A percentile compares a stretch with the other conserved stretches of the same genome.
These are phyloP conservation scores for Tachypleus tridentatus DNA, from an alignment of 1,140 invertebrate species.

Conservation along the genomic window DNA sequence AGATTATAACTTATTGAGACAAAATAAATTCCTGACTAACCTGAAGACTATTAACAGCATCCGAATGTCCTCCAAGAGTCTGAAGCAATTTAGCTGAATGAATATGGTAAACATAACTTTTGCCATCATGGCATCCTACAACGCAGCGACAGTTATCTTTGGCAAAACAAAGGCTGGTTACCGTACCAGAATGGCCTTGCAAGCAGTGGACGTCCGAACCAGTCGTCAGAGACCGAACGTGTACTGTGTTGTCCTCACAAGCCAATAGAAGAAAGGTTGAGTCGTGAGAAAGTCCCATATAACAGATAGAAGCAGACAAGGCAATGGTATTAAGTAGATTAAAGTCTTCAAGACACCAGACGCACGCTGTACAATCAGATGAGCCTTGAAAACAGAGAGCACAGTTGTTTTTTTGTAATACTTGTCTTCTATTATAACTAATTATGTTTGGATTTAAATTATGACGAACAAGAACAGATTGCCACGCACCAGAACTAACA, in stretches of 20 bases:
- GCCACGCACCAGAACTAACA: no score
- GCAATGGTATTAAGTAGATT: constrained; percentile 58
- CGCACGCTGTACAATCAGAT: constrained; percentile 59
- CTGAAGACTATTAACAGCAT: constrained; percentile 41
- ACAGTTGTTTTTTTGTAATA: no score
- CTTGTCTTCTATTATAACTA: no score
- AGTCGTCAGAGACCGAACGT: constrained; percentile 64
- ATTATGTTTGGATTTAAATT: no score
- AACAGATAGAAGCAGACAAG: constrained; percentile 49
- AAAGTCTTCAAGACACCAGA: constrained; percentile 69
- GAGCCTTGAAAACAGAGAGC: constrained; percentile 36
- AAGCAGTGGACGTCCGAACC: constrained; percentile 67
- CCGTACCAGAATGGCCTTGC: constrained; percentile 42
- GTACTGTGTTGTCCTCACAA: constrained; percentile 65
- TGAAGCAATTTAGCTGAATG: constrained; percentile 55
- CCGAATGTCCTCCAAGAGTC: constrained; percentile 51
- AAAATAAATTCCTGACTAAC: constrained; percentile 2
- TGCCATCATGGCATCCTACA: constrained; percentile 51
- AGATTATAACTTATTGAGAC: no score
- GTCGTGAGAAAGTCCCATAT: constrained; percentile 62
- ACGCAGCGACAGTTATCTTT: constrained; percentile 62
- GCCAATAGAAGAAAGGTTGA: constrained; percentile 65
- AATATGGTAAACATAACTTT: constrained; percentile 63
- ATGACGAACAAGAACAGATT: no score
- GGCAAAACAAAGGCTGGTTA: constrained; percentile 58